A percentile compares a stretch with the other conserved stretches of the same genome.
Conservation (phyloP, 1,140 invertebrate genomes). For the Lasioglossum albipes region DNA sequence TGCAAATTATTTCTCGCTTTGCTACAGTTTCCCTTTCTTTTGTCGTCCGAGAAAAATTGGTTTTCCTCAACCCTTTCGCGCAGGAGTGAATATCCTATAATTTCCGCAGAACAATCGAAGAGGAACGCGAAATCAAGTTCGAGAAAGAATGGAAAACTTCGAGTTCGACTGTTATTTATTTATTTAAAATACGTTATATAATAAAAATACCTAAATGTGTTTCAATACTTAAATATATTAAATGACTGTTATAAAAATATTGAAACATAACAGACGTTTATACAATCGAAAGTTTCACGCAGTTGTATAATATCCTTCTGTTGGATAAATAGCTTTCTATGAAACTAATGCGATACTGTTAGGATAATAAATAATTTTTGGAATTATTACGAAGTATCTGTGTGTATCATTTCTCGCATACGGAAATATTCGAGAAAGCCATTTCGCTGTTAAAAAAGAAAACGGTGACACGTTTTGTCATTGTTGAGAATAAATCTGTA, state of each 20-base stretch:
- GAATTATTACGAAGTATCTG: background rate
- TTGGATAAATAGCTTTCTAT: too few relatives aligned
- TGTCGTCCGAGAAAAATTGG: background rate
- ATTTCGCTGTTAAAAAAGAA: background rate
- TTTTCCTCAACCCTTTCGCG: slow-evolving; percentile 12
- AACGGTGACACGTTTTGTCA: too few relatives aligned
- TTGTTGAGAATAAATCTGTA: too few relatives aligned
- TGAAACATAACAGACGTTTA: background rate
- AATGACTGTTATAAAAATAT: too few relatives aligned
- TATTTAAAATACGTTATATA: background rate
- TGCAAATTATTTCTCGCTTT: background rate
- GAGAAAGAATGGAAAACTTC: background rate
- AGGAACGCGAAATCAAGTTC: background rate
- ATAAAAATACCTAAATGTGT: too few relatives aligned
- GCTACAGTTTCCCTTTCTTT: background rate
- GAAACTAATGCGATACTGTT: background rate
- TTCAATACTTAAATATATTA: too few relatives aligned
- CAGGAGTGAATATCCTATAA: background rate
- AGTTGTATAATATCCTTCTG: too few relatives aligned
- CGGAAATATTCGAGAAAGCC: background rate
- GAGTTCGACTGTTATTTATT: background rate
- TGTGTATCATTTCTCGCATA: background rate
- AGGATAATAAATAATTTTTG: background rate
- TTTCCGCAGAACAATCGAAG: background rate
- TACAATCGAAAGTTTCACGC: background rate